Percentiles rank a stretch among this genome's conserved stretches.
These are phyloP conservation scores for Harpegnathos saltator DNA, from an alignment of 1,140 invertebrate species.

Conservation along the genomic window DNA sequence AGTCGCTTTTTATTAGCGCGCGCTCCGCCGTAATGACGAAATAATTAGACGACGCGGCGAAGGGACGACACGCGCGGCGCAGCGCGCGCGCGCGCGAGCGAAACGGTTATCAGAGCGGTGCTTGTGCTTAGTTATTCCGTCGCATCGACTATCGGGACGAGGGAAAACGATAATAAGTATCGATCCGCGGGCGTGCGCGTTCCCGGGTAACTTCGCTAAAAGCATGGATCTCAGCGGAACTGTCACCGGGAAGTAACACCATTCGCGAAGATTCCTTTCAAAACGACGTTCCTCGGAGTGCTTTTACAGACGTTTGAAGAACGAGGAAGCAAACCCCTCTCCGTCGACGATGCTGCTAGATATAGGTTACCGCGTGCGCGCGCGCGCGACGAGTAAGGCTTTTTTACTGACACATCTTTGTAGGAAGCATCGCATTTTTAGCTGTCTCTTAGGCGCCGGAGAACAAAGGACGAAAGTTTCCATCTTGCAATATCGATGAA, in stretches of 20 bases:
- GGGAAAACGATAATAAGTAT: slow-evolving; percentile 50
- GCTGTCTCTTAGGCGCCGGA: slow-evolving; percentile 8
- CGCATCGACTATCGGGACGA: background rate
- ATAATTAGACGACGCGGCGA: slow-evolving; percentile 14
- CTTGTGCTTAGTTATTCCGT: slow-evolving; percentile 25
- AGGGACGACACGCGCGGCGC: too few species aligned
- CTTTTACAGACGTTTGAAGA: slow-evolving; percentile 41
- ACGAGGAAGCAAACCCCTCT: background rate
- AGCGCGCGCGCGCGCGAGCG: too few species aligned
- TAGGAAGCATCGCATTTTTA: slow-evolving; percentile 8
- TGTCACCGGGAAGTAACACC: slow-evolving; percentile 48
- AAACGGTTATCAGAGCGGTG: slow-evolving; percentile 11
- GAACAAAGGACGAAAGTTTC: slow-evolving; percentile 42
- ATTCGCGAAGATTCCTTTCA: slow-evolving; percentile 45
- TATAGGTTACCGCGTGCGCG: slow-evolving; percentile 35
- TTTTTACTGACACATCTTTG: slow-evolving; percentile 51
- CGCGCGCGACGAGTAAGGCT: slow-evolving; percentile 20
- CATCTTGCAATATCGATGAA: slow-evolving; percentile 24
- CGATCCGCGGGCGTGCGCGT: slow-evolving; percentile 34
- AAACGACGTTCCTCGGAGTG: slow-evolving; percentile 49
- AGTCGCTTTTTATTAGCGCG: too few species aligned
- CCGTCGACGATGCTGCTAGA: background rate
- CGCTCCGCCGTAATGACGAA: background rate
- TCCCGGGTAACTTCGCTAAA: slow-evolving; percentile 46
- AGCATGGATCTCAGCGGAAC: slow-evolving; percentile 42